A percentile compares a stretch with the other conserved stretches of the same genome.
Evolutionary conservation across 1,140 invertebrate genomes (phyloP).

Genomic region (Drosophila chauvacae): DNA sequence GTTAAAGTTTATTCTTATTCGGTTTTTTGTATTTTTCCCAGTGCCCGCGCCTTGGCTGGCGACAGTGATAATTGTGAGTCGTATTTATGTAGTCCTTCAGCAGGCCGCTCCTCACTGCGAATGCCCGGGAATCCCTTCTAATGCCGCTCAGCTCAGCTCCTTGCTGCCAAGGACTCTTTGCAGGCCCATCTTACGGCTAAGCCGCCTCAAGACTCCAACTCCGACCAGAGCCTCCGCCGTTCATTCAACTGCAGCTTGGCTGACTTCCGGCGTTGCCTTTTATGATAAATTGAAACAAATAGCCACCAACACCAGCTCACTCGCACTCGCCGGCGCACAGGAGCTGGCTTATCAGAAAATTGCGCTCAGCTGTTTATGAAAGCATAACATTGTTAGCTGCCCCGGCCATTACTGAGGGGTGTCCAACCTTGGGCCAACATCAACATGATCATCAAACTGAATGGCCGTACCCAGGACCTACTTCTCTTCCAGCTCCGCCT

Average conservation of each 20-base stretch:
- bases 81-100: constrained; percentile 60
- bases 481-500: constrained; percentile 10
- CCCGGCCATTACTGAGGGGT: constrained; percentile 49
- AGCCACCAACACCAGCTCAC: constrained; percentile 56
- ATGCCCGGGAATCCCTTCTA: constrained; percentile 63
- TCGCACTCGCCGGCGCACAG: constrained; percentile 31
- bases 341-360: constrained; percentile 79
- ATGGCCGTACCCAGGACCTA: constrained; percentile 36
- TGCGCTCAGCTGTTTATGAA: constrained; percentile 83
- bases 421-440: constrained; percentile 56
- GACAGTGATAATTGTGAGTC: constrained; percentile 68
- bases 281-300: constrained; percentile 83
- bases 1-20: neutral
- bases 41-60: constrained; percentile 7
- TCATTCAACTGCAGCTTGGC: constrained; percentile 78
- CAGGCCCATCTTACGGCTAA: constrained; percentile 60
- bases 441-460: constrained; percentile 80
- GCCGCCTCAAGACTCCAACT: constrained; percentile 57
- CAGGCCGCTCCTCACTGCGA: constrained; percentile 10
- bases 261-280: constrained; percentile 81
- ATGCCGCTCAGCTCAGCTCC: constrained; percentile 38
- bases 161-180: constrained; percentile 65
- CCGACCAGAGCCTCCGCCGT: constrained; percentile 24
- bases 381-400: constrained; percentile 79
- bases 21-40: neutral